Conservation (phyloP, 2,888 invertebrate genomes). For the Sialis lutaria region DNA sequence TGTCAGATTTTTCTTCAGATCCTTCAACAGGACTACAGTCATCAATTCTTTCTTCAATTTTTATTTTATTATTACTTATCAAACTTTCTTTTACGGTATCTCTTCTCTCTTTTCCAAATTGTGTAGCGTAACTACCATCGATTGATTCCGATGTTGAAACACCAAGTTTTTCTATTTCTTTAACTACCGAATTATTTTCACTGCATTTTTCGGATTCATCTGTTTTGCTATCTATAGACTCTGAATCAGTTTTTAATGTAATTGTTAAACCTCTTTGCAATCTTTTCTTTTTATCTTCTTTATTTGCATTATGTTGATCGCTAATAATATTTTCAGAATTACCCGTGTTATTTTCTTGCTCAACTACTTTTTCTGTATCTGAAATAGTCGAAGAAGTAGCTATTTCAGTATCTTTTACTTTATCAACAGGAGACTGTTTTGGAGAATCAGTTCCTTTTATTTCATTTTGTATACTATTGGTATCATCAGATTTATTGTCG, state of each 20-base stretch:
- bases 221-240: neutral
- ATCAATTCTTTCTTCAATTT: too few relatives aligned
- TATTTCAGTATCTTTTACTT: constrained; percentile 1
- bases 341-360: neutral
- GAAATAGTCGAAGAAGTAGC: neutral
- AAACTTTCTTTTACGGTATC: neutral
- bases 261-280: neutral
- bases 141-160: constrained; percentile 5
- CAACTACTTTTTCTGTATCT: neutral
- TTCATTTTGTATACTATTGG: neutral
- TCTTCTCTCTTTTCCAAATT: neutral
- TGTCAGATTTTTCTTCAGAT: too few relatives aligned
- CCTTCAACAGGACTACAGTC: too few relatives aligned
- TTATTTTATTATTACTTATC: neutral
- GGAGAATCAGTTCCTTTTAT: neutral
- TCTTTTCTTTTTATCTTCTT: neutral
- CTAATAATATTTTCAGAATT: neutral
- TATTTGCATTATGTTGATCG: constrained; percentile 3
- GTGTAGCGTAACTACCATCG: neutral
- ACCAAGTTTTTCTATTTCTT: neutral
- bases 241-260: constrained; percentile 9
- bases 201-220: neutral
- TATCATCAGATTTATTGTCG: neutral
- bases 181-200: neutral
- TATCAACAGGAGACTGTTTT: neutral